Percentiles rank a stretch among this genome's conserved stretches.
Conservation (phyloP, 1,140 invertebrate species). For the Calliopsis andreniformis region DNA sequence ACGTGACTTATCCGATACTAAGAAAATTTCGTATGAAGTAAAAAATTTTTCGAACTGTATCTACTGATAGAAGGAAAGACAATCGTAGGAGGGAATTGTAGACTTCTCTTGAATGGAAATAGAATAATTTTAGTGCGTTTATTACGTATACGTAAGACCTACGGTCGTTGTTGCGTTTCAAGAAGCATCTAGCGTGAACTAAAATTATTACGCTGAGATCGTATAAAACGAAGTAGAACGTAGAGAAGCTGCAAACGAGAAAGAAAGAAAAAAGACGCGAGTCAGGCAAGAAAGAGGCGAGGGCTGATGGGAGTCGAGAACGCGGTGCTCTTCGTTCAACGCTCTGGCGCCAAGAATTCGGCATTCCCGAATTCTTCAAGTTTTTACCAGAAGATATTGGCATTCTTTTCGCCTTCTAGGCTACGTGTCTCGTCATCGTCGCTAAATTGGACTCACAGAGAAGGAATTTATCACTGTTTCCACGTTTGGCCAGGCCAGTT, state of each 20-base stretch:
- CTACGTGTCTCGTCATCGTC: conserved; percentile 34
- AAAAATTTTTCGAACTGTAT: conserved; percentile 17
- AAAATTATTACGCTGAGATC: conserved; percentile 20
- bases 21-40: too few species aligned
- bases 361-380: conserved; percentile 52
- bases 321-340: conserved; percentile 30
- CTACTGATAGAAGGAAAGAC: too few species aligned
- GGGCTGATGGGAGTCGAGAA: conserved; percentile 13
- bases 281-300: conserved; percentile 15
- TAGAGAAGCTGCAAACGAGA: not conserved
- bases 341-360: conserved; percentile 56
- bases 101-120: conserved; percentile 13
- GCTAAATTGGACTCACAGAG: conserved; percentile 16
- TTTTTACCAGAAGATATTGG: conserved; percentile 45
- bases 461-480: conserved; percentile 32
- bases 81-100: not conserved
- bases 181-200: not conserved
- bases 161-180: not conserved
- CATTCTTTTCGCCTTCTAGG: conserved; percentile 42
- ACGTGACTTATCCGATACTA: conserved; percentile 30
- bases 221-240: conserved; percentile 1
- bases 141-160: conserved; percentile 25
- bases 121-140: conserved; percentile 25
- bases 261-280: conserved; percentile 8
- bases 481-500: too few species aligned